phyloP scores from a whole-genome alignment of 1,140 invertebrate genomes.

The Palaemon carinicauda region DNA sequence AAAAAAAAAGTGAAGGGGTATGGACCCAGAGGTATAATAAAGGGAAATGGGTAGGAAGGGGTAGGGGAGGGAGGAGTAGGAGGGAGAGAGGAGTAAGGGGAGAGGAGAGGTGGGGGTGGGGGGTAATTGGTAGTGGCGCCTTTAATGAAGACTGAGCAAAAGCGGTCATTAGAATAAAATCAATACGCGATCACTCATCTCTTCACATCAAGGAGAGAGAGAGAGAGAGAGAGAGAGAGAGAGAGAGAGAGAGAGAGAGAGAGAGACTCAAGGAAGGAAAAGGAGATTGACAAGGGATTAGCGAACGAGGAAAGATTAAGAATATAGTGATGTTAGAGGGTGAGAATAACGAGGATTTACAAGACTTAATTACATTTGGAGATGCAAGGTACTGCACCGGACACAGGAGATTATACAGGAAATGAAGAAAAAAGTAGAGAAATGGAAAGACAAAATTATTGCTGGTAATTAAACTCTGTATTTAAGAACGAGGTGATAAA shows the following conservation, averaged over 20 bases:
- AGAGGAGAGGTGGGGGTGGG: not conserved
- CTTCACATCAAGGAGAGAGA: not conserved
- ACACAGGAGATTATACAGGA: too few species aligned
- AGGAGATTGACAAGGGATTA: not conserved
- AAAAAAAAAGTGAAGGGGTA: not conserved
- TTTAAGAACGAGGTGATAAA: too few species aligned
- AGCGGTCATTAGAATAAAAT: slow-evolving; percentile 13
- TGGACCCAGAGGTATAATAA: not conserved
- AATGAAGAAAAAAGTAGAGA: too few species aligned
- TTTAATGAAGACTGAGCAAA: not conserved
- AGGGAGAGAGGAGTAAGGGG: not conserved
- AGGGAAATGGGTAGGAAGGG: not conserved
- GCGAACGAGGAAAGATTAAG: not conserved
- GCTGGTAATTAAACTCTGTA: too few species aligned
- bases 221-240: not conserved
- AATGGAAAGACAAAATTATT: too few species aligned
- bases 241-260: not conserved
- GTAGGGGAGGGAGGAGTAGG: not conserved
- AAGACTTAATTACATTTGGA: not conserved
- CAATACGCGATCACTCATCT: not conserved
- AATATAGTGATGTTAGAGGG: not conserved
- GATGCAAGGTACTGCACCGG: not conserved
- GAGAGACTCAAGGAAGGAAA: not conserved
- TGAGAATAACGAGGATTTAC: not conserved
- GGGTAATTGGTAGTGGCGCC: too few species aligned